These are phyloP conservation scores for Poecilia wingei DNA, from an alignment of 2,797 vertebrate genomes.

Conservation along the genomic window DNA sequence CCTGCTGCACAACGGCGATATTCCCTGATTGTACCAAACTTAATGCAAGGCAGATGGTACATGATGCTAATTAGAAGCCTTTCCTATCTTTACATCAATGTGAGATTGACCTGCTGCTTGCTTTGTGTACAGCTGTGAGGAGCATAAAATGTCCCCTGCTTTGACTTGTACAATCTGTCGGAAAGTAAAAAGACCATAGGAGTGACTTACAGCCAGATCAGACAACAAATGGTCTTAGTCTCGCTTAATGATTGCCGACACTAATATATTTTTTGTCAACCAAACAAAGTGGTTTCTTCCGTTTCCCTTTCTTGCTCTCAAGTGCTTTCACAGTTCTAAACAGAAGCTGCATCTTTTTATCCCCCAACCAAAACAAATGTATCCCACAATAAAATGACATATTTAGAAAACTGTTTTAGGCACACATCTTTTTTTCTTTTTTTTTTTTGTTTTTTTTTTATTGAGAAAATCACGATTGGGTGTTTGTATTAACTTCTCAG, in stretches of 20 bases:
- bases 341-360: neutral
- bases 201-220: constrained; percentile 9
- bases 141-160: constrained; percentile 27
- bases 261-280: constrained; percentile 37
- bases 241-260: constrained; percentile 15
- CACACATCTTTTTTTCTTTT: neutral
- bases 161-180: constrained; percentile 32
- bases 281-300: constrained; percentile 12
- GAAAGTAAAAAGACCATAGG: constrained; percentile 14
- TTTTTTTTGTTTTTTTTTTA: too few species aligned
- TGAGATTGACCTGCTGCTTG: constrained; percentile 35
- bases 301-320: constrained; percentile 24
- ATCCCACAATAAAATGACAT: neutral
- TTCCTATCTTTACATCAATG: constrained; percentile 53
- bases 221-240: constrained; percentile 19
- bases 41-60: constrained; percentile 71
- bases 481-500: constrained; percentile 21
- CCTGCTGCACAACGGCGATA: constrained; percentile 35
- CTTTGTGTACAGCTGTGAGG: constrained; percentile 34
- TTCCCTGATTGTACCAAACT: constrained; percentile 49
- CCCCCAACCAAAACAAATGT: constrained; percentile 28
- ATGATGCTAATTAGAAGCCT: constrained; percentile 73
- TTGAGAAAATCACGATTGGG: neutral
- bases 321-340: constrained; percentile 19
- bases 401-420: constrained; percentile 1